A percentile compares a stretch with the other conserved stretches of the same genome.
These are phyloP conservation scores for Pipistrellus kuhlii DNA, from an alignment of 2,797 vertebrate species.

Conservation along the genomic window DNA sequence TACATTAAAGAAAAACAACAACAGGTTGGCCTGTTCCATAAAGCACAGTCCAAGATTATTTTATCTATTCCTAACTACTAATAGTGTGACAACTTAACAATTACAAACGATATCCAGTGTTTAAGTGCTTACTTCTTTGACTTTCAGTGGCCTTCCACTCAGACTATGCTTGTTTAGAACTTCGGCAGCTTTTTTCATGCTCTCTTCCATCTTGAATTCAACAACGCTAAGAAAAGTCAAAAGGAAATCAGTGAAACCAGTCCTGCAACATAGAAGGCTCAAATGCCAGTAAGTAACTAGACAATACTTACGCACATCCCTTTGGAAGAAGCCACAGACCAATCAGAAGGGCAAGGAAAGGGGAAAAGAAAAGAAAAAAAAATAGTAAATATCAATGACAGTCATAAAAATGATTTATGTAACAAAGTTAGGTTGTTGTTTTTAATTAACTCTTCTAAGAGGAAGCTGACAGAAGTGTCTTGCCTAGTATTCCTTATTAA, in stretches of 20 bases:
- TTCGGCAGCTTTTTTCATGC: constrained; percentile 99
- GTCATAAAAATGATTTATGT: constrained; percentile 48
- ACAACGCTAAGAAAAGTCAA: constrained; percentile 92
- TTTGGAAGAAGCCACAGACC: constrained; percentile 85
- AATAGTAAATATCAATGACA: constrained; percentile 86
- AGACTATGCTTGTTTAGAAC: constrained; percentile 98
- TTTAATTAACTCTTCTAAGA: constrained; percentile 73
- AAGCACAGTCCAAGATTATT: not conserved
- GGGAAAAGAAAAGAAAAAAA: constrained; percentile 66
- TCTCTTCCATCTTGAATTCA: constrained; percentile 98
- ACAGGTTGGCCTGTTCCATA: not conserved
- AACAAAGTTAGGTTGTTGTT: constrained; percentile 60
- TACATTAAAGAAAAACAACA: not conserved
- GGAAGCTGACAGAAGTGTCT: constrained; percentile 73
- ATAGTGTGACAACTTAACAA: constrained; percentile 37
- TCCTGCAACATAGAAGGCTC: not conserved
- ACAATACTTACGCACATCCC: constrained; percentile 98
- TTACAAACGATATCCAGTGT: not conserved
- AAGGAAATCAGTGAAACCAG: constrained; percentile 78
- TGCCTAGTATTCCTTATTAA: constrained; percentile 78
- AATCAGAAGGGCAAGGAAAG: constrained; percentile 81
- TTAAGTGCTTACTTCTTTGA: constrained; percentile 93
- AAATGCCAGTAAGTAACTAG: constrained; percentile 47
- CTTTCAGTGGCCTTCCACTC: constrained; percentile 97
- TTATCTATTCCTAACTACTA: constrained; percentile 58